Base-by-base conservation (phyloP, 2,113 vertebrate species). In the Cacatua alba region DNA sequence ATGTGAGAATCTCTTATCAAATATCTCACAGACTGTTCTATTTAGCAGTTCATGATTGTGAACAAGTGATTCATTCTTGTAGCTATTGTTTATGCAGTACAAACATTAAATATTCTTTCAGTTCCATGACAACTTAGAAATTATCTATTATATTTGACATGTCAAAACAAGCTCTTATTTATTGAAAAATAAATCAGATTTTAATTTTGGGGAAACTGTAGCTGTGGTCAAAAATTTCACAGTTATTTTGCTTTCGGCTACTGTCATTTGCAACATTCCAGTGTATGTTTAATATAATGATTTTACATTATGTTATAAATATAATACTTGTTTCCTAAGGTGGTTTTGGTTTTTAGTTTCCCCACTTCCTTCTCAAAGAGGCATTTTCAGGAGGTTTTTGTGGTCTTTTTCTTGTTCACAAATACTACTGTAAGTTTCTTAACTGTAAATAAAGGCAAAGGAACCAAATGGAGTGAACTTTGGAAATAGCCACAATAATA, bases 71-170 rank as follows among this genome's bases (percentile, higher is more conserved):
- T 96, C 77, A 69, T 89, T 89, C 88, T 82, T 87, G 94, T 87
- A 89, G 86, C 84, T 94, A 85, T 95, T 96, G 86, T 94, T 92
- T 96, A 89, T 92, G 69, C 88, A 92, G 86, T 70, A n/a, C 49
- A 85, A 93, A 95, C 84, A 84, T 82, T 87, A 87, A 85, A 92
- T 93, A 88, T 69, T 92, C 88, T 94, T 94, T 90, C 57, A 86
- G 70, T 89, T 88, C 26, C 44, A 9, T 78, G 94, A 86, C 76
- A 95, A 82, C 83, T 92, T 93, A 69, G 69, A 85, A 86, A 94
- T 93, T 75, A 71, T 91, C 80, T 93, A 65, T 91, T 94, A 64
- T 72, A 69, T 92, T 87, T 90, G 69, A 62, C 63, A 62, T 87
- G 92, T 92, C 86, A 94, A 91, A 95, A 89, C 69, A 93, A 93